phyloP scores from a whole-genome alignment of 2,113 vertebrate species.

The Orthonyx spaldingii region DNA sequence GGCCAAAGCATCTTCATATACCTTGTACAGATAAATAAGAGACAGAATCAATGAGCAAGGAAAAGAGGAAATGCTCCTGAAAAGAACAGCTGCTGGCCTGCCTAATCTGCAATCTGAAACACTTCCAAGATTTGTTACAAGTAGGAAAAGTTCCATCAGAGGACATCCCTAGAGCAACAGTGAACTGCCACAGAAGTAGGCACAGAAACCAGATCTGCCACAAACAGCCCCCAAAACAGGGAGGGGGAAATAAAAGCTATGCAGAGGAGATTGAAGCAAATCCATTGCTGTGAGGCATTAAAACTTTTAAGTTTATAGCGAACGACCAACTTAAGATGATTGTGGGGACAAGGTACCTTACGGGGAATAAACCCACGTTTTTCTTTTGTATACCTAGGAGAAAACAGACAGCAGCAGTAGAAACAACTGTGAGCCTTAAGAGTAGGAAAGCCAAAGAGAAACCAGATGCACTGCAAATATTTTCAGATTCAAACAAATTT shows the following conservation, averaged over 20 bases:
- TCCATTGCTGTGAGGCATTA: neutral
- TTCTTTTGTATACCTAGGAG: neutral
- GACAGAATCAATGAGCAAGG: neutral
- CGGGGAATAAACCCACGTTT: fast-evolving
- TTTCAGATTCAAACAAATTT: neutral
- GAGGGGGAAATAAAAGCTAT: neutral
- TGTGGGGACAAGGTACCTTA: neutral
- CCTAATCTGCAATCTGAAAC: neutral
- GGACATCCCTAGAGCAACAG: neutral
- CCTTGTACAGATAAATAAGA: neutral
- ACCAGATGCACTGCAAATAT: neutral
- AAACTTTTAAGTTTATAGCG: neutral
- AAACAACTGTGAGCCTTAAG: neutral
- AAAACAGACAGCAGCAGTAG: neutral
- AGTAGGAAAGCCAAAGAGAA: neutral
- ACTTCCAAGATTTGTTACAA: neutral
- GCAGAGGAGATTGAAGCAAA: neutral
- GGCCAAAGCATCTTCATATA: neutral
- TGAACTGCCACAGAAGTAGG: neutral
- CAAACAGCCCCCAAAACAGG: fast-evolving
- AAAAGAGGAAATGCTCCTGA: neutral
- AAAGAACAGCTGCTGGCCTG: neutral
- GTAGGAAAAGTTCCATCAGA: neutral
- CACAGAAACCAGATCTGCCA: neutral
- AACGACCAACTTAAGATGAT: neutral